These are phyloP conservation scores for Antechinus stuartii DNA, from an alignment of 2,113 vertebrate species.

Conservation along the genomic window DNA sequence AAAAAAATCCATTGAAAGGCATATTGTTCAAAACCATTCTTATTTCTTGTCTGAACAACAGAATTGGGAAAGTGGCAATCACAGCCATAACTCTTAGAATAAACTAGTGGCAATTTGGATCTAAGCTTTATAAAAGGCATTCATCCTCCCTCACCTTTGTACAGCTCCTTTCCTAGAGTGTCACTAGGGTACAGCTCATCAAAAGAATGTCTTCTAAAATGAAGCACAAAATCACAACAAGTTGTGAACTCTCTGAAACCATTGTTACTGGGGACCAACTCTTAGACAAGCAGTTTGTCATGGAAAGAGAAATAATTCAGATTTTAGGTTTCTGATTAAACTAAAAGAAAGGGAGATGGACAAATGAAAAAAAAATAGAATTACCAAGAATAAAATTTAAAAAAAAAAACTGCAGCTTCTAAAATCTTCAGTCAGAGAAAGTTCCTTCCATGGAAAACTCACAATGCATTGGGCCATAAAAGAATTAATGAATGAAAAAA, in stretches of 20 bases:
- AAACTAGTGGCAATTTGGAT: neutral
- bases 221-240: neutral
- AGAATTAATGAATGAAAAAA: no score
- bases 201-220: conserved; percentile 10
- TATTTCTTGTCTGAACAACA: neutral
- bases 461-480: neutral
- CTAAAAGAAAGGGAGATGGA: neutral
- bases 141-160: neutral
- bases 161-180: neutral
- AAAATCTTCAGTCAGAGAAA: conserved; percentile 6
- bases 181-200: neutral
- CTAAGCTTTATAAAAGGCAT: neutral
- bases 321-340: neutral
- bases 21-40: neutral
- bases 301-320: neutral
- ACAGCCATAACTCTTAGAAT: neutral
- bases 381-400: neutral
- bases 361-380: neutral
- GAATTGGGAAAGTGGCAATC: conserved; percentile 4
- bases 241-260: neutral
- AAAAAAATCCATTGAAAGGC: neutral
- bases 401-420: neutral
- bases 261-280: conserved; percentile 13
- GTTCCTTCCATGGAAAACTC: neutral
- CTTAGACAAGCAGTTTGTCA: conserved; percentile 19